phyloP scores from a whole-genome alignment of 2,113 vertebrate genomes.

The Mustela nigripes region DNA sequence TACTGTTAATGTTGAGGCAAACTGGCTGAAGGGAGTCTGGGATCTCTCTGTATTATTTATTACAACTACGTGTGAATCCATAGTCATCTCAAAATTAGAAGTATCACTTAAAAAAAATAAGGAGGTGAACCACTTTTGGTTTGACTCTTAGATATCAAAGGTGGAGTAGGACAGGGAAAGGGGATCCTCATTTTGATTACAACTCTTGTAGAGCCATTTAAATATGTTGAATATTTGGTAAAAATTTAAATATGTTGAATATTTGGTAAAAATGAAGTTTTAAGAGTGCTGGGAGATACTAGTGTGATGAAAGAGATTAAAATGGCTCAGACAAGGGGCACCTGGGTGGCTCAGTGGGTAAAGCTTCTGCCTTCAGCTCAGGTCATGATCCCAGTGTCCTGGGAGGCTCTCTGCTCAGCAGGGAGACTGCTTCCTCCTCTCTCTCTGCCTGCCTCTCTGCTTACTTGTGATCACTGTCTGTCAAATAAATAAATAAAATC shows the following conservation, averaged over 20 bases:
- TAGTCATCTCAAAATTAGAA: not conserved
- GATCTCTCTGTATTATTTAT: not conserved
- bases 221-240: not conserved
- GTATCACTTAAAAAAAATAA: slow-evolving; percentile 11
- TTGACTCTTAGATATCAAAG: not conserved
- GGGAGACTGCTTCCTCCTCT: no score
- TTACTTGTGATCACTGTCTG: no score
- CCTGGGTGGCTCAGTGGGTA: no score
- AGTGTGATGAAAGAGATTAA: not conserved
- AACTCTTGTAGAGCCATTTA: not conserved
- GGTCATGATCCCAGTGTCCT: no score
- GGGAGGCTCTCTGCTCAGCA: no score
- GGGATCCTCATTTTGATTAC: not conserved
- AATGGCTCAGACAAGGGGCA: not conserved
- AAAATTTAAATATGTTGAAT: not conserved
- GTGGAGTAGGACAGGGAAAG: not conserved
- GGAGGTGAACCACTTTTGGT: not conserved
- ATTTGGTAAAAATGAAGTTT: not conserved
- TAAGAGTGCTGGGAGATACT: not conserved
- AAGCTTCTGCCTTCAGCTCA: no score
- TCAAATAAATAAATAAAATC: no score
- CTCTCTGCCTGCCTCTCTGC: no score
- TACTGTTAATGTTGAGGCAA: not conserved
- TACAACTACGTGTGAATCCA: not conserved
- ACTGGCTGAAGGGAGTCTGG: not conserved